Percentiles rank a stretch among this genome's conserved stretches.
Evolutionary conservation across 2,797 vertebrate species (phyloP).

Genomic region (Euthynnus affinis): DNA sequence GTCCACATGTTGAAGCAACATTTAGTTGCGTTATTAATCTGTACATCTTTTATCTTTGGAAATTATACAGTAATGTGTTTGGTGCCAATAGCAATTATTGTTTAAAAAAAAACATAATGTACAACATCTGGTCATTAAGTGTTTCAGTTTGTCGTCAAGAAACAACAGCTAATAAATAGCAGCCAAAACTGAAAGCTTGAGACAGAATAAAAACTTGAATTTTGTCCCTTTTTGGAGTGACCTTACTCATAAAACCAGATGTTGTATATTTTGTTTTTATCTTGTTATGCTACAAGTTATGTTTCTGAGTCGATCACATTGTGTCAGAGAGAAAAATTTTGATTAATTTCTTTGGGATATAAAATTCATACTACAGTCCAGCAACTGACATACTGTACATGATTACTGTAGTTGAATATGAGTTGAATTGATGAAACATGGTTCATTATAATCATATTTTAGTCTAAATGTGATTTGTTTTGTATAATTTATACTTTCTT

Average conservation of each 20-base stretch:
- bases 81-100: neutral
- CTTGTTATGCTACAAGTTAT: slow-evolving; percentile 13
- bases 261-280: too few species aligned
- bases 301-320: slow-evolving; percentile 13
- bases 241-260: too few species aligned
- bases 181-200: neutral
- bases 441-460: neutral
- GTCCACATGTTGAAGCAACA: slow-evolving; percentile 24
- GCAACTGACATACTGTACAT: neutral
- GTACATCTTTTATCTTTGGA: slow-evolving; percentile 29
- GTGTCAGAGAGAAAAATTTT: neutral
- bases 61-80: slow-evolving; percentile 16
- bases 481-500: slow-evolving; percentile 7
- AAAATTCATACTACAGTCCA: neutral
- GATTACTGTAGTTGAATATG: neutral
- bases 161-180: slow-evolving; percentile 2
- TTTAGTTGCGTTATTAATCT: slow-evolving; percentile 22
- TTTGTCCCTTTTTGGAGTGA: neutral
- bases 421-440: neutral
- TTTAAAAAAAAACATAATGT: slow-evolving; percentile 1
- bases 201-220: neutral
- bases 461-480: slow-evolving; percentile 23
- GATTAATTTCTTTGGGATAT: neutral
- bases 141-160: neutral
- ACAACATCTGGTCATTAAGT: neutral